Evolutionary conservation across 2,888 invertebrate species (phyloP).

Genomic region (Aphodius sticticus): DNA sequence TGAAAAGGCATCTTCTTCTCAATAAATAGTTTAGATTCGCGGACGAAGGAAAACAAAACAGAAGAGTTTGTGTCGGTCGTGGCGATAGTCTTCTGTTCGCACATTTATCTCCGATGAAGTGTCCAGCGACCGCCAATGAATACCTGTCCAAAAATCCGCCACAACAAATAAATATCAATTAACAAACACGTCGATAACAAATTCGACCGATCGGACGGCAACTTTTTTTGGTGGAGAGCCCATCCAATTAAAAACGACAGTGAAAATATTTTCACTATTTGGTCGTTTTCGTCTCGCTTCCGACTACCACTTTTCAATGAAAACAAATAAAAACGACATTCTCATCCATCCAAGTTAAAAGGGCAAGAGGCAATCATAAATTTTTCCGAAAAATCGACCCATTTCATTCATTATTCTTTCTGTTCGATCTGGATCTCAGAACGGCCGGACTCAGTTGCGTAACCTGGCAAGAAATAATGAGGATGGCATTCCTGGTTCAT

Average conservation of each 20-base stretch:
- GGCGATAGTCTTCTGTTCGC: background rate
- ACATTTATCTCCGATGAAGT: background rate
- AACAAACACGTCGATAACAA: constrained; percentile 19
- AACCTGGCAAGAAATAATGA: constrained; percentile 22
- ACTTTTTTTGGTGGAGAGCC: background rate
- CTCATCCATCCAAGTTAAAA: background rate
- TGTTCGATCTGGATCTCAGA: constrained; percentile 18
- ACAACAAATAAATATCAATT: constrained; percentile 24
- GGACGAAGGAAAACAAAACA: background rate
- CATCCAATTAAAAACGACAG: constrained; percentile 19
- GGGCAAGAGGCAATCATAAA: constrained; percentile 12
- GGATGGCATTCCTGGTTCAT: constrained; percentile 19
- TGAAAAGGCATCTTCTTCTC: background rate
- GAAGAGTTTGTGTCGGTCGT: background rate
- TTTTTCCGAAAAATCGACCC: constrained; percentile 20
- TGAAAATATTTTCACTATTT: constrained; percentile 6
- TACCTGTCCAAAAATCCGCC: constrained; percentile 13
- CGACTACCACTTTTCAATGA: background rate
- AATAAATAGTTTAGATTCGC: background rate
- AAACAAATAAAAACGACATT: background rate
- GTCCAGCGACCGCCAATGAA: constrained; percentile 9
- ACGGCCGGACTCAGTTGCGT: constrained; percentile 14
- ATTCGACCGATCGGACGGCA: constrained; percentile 17
- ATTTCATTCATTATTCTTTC: constrained; percentile 19
- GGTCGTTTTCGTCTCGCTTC: constrained; percentile 11